A percentile compares a stretch with the other conserved stretches of the same genome.
These are phyloP conservation scores for Tragulus kanchil DNA, from an alignment of 2,113 vertebrate genomes.

Conservation along the genomic window DNA sequence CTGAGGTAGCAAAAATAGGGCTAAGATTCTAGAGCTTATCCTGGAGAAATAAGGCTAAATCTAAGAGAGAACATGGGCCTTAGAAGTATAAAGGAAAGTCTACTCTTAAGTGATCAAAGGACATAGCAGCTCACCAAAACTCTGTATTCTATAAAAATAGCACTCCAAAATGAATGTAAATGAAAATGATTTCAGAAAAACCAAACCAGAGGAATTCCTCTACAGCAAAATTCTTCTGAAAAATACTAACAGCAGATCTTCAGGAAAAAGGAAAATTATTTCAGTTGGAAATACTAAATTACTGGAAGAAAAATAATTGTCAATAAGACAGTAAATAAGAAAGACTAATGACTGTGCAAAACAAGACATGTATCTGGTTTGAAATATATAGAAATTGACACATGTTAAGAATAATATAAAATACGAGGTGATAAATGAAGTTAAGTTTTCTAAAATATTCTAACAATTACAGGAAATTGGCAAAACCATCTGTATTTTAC, in stretches of 20 bases:
- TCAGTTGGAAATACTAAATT: background rate
- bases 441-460: background rate
- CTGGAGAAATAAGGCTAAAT: background rate
- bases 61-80: background rate
- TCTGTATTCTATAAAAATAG: background rate
- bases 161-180: background rate
- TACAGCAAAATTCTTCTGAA: background rate
- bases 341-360: background rate
- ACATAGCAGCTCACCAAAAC: background rate
- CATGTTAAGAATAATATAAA: background rate
- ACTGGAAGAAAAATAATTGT: background rate
- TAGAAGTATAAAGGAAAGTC: background rate
- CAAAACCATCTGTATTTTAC: slow-evolving; percentile 3
- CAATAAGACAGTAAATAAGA: background rate
- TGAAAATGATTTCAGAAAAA: background rate
- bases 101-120: background rate
- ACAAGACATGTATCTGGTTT: background rate
- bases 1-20: background rate
- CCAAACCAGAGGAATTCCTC: background rate
- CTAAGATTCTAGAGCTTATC: background rate
- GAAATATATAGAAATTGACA: slow-evolving; percentile 5
- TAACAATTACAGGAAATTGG: background rate
- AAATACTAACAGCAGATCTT: background rate
- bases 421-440: background rate
- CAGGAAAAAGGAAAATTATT: background rate